Conservation (phyloP, 2,113 vertebrate genomes). For the Tetrax tetrax region DNA sequence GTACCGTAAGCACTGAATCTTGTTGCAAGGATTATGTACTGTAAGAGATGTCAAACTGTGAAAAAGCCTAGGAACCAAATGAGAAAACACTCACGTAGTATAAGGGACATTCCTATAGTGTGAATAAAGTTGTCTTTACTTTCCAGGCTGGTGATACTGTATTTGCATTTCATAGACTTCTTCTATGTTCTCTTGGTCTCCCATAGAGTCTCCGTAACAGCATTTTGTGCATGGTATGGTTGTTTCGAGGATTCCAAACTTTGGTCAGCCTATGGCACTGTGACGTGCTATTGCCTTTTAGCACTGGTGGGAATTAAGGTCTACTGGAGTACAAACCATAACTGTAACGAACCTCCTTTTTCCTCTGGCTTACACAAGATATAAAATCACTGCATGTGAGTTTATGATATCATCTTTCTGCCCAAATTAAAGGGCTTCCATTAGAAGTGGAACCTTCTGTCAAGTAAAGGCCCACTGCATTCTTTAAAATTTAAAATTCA, state of each 20-base stretch:
- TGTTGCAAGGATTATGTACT: not conserved
- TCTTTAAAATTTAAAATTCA: not conserved
- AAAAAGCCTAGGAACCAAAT: not conserved
- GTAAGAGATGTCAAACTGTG: constrained; percentile 16
- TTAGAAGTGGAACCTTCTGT: not conserved
- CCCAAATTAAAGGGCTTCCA: not conserved
- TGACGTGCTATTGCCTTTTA: not conserved
- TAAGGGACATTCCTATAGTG: not conserved
- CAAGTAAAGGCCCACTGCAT: not conserved
- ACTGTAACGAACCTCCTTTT: not conserved
- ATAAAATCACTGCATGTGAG: not conserved
- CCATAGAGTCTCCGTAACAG: not conserved
- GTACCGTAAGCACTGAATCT: not conserved
- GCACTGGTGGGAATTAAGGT: not conserved
- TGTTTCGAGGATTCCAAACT: not conserved
- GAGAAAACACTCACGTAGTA: accelerated
- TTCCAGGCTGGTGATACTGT: not conserved
- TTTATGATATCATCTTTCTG: not conserved
- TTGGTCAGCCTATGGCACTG: not conserved
- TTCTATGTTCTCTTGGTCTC: not conserved
- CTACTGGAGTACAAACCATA: not conserved
- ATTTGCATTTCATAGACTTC: not conserved
- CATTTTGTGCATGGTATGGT: not conserved
- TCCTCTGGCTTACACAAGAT: not conserved
- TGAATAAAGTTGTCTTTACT: not conserved